A percentile compares a stretch with the other conserved stretches of the same genome.
These are phyloP conservation scores for Gymnoscelis rufifasciata DNA, from an alignment of 2,888 invertebrate species.

Conservation along the genomic window DNA sequence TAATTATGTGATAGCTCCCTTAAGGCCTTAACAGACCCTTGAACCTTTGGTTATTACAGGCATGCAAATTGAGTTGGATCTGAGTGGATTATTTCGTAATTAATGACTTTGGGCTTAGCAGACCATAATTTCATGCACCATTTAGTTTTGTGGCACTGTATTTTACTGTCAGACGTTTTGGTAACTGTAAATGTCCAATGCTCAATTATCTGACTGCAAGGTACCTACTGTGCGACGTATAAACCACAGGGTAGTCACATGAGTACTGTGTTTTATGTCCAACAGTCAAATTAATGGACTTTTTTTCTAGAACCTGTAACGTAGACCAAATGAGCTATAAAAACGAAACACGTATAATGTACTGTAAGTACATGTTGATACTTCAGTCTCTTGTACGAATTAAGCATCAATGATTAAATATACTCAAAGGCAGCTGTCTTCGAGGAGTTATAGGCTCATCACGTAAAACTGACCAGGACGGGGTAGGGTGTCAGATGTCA, in stretches of 20 bases:
- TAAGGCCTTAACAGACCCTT: slow-evolving; percentile 18
- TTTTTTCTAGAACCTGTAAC: not conserved
- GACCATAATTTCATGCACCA: slow-evolving; percentile 19
- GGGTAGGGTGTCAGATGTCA: slow-evolving; percentile 26
- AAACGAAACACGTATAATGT: too few relatives aligned
- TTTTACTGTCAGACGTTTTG: slow-evolving; percentile 11
- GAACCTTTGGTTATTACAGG: slow-evolving; percentile 23
- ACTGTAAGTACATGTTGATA: too few relatives aligned
- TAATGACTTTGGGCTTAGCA: slow-evolving; percentile 20
- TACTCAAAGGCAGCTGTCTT: slow-evolving; percentile 52
- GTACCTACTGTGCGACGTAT: not conserved
- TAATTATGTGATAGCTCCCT: slow-evolving; percentile 28
- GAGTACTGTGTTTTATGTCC: not conserved
- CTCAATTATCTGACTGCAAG: slow-evolving; percentile 3
- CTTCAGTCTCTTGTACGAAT: too few relatives aligned
- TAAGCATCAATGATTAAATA: too few relatives aligned
- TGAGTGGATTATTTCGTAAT: slow-evolving; percentile 21
- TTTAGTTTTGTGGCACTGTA: slow-evolving; percentile 17
- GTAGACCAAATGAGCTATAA: too few relatives aligned
- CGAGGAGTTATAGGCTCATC: slow-evolving; percentile 52
- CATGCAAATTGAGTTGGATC: slow-evolving; percentile 28
- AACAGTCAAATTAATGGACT: not conserved
- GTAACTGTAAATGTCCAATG: slow-evolving; percentile 4
- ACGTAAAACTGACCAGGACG: slow-evolving; percentile 48
- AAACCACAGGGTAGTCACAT: not conserved